Percentiles rank a stretch among this genome's conserved stretches.
These are phyloP conservation scores for Psococerastis gibbosa DNA, from an alignment of 2,888 invertebrate genomes.

Conservation along the genomic window DNA sequence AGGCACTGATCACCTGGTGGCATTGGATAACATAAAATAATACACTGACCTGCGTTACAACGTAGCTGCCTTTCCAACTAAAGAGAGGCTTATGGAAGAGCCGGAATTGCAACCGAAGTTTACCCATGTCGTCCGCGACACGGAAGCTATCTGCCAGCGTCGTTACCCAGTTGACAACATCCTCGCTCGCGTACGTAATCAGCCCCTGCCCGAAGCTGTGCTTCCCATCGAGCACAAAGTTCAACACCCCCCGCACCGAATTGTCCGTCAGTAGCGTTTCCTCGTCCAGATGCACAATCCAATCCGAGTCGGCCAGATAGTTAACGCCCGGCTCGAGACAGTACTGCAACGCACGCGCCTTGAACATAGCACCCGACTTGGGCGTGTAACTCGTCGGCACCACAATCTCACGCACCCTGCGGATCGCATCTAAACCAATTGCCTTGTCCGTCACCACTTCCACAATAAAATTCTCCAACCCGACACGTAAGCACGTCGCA, in stretches of 20 bases:
- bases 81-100: constrained; percentile 88
- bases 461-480: constrained; percentile 85
- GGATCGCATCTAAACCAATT: constrained; percentile 44
- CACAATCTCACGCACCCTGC: constrained; percentile 69
- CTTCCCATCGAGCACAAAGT: constrained; percentile 86
- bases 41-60: constrained; percentile 81
- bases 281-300: constrained; percentile 96
- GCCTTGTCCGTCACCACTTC: constrained; percentile 91
- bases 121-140: constrained; percentile 96
- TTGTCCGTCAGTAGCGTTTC: constrained; percentile 89
- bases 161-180: constrained; percentile 91
- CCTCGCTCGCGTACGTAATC: constrained; percentile 91
- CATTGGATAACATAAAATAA: too few relatives aligned
- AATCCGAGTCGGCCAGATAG: constrained; percentile 66
- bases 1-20: too few relatives aligned
- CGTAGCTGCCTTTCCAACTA: constrained; percentile 97
- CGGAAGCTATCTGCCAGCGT: constrained; percentile 90
- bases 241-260: constrained; percentile 72
- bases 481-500: constrained; percentile 70
- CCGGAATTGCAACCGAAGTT: constrained; percentile 77
- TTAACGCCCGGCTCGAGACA: constrained; percentile 84
- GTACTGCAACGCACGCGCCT: constrained; percentile 86
- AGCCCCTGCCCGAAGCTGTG: constrained; percentile 91
- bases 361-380: constrained; percentile 81
- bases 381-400: constrained; percentile 75